Evolutionary conservation across 2,888 invertebrate species (phyloP).

Genomic region (Ornithoptera alexandrae): DNA sequence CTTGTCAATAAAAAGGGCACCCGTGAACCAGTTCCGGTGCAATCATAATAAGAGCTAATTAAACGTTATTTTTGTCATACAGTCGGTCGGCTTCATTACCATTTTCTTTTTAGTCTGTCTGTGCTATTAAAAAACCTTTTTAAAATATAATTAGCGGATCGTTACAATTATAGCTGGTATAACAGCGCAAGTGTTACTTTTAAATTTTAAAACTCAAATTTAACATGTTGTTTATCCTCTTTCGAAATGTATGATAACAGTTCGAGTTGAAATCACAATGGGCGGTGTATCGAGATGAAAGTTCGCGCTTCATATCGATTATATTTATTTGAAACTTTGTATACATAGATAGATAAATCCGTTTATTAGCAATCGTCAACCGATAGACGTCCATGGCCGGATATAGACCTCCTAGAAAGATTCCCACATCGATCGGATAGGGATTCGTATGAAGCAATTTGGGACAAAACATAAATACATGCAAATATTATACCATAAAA

Average conservation of each 20-base stretch:
- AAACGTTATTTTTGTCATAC: slow-evolving; percentile 37
- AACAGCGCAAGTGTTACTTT: neutral
- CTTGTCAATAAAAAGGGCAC: slow-evolving; percentile 27
- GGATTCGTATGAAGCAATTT: too few relatives aligned
- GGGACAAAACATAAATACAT: too few relatives aligned
- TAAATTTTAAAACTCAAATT: neutral
- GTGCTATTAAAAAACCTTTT: neutral
- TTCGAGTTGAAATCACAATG: slow-evolving; percentile 1
- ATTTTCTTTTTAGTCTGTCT: slow-evolving; percentile 3
- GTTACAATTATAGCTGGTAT: neutral
- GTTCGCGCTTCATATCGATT: neutral
- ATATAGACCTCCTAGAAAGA: too few relatives aligned
- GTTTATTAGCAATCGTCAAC: too few relatives aligned
- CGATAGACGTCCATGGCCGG: too few relatives aligned
- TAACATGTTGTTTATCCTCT: neutral
- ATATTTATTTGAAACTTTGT: neutral
- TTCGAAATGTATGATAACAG: neutral
- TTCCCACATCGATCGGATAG: too few relatives aligned
- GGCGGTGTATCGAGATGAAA: neutral
- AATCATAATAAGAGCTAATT: slow-evolving; percentile 38
- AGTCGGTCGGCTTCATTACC: slow-evolving; percentile 14
- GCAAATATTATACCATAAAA: too few relatives aligned
- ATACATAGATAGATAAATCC: too few relatives aligned
- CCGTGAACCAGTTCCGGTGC: slow-evolving; percentile 22
- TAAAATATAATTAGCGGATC: slow-evolving; percentile 4